Evolutionary conservation across 2,888 invertebrate genomes (phyloP).

Genomic region (Drosophila eohydei): DNA sequence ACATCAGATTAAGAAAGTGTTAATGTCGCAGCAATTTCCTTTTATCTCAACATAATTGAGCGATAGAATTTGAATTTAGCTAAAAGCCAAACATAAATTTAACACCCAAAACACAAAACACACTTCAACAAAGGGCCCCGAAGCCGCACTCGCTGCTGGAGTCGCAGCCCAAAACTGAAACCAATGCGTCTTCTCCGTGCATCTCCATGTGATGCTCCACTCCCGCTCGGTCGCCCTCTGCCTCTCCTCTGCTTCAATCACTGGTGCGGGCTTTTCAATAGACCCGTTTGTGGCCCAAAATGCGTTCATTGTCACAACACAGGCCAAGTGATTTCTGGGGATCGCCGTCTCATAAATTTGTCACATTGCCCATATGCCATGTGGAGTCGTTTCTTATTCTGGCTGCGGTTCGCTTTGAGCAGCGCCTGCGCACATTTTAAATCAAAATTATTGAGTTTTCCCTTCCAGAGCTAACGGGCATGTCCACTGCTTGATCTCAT

Average conservation of each 20-base stretch:
- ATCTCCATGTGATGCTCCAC: constrained; percentile 3
- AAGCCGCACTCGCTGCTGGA: constrained; percentile 18
- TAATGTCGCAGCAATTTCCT: constrained; percentile 80
- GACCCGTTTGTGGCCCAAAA: constrained; percentile 35
- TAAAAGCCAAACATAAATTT: constrained; percentile 83
- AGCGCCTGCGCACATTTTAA: constrained; percentile 76
- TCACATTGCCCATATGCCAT: constrained; percentile 60
- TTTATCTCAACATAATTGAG: constrained; percentile 84
- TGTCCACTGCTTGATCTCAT: background rate
- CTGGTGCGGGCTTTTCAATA: constrained; percentile 67
- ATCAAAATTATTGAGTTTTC: constrained; percentile 61
- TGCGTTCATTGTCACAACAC: constrained; percentile 68
- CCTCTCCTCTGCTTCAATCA: background rate
- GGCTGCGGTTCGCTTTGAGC: constrained; percentile 50
- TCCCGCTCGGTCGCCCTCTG: background rate
- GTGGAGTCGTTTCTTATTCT: constrained; percentile 24
- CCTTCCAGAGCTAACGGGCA: constrained; percentile 10
- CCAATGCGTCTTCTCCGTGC: constrained; percentile 26
- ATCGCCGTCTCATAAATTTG: constrained; percentile 70
- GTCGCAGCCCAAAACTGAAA: constrained; percentile 12
- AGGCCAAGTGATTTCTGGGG: constrained; percentile 40
- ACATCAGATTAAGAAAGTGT: constrained; percentile 80
- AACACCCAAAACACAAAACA: constrained; percentile 75
- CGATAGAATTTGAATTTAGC: constrained; percentile 84
- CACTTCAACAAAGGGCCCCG: constrained; percentile 54